These are phyloP conservation scores for Microchrysa polita DNA, from an alignment of 2,888 invertebrate genomes.

Conservation along the genomic window DNA sequence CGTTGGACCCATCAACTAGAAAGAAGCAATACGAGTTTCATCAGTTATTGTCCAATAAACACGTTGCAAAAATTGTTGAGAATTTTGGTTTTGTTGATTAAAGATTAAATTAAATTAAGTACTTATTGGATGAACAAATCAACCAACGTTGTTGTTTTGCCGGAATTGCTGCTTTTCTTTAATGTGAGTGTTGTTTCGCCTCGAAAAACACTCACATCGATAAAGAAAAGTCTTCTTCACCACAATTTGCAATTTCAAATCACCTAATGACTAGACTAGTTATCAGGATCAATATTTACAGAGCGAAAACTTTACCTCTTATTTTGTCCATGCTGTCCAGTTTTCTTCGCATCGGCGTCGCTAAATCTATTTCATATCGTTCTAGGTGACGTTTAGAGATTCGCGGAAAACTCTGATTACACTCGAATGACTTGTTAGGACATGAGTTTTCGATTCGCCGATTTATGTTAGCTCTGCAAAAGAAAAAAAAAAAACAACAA, in stretches of 20 bases:
- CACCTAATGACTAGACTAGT: not conserved
- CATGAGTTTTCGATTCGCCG: slow-evolving; percentile 38
- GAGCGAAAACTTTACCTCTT: slow-evolving; percentile 61
- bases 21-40: not conserved
- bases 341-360: slow-evolving; percentile 55
- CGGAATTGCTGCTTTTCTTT: too few species aligned
- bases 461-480: slow-evolving; percentile 77
- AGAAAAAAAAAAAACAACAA: too few species aligned
- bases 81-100: too few species aligned
- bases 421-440: slow-evolving; percentile 66
- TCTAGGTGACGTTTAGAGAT: slow-evolving; percentile 55
- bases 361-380: slow-evolving; percentile 47
- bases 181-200: too few species aligned
- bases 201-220: too few species aligned
- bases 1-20: slow-evolving; percentile 68
- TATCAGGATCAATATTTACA: not conserved
- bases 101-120: too few species aligned
- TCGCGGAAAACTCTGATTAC: slow-evolving; percentile 72
- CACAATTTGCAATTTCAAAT: too few species aligned
- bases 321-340: slow-evolving; percentile 66
- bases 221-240: too few species aligned
- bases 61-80: not conserved
- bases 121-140: too few species aligned
- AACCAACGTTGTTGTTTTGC: too few species aligned
- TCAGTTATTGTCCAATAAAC: not conserved